These are phyloP conservation scores for Neelides sp. DNA, from an alignment of 1,140 invertebrate genomes.

Conservation along the genomic window DNA sequence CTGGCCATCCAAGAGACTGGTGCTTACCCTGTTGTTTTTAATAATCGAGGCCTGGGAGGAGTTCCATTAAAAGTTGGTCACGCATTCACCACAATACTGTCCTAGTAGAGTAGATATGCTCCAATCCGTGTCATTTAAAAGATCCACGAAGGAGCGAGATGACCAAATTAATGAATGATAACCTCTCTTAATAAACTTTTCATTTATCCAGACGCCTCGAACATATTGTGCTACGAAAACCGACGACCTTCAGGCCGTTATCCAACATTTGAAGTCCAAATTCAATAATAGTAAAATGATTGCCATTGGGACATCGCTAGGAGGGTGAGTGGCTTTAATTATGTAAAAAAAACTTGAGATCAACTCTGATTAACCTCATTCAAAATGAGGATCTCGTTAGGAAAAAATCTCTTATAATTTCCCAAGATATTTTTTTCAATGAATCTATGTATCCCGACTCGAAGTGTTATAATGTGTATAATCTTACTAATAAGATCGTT, in stretches of 20 bases:
- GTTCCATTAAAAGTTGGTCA: constrained; percentile 50
- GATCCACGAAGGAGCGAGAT: too few relatives aligned
- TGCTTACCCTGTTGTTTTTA: constrained; percentile 61
- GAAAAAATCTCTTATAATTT: too few relatives aligned
- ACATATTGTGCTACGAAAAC: constrained; percentile 69
- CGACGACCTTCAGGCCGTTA: constrained; percentile 62
- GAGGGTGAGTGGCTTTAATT: constrained; percentile 47
- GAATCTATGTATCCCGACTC: too few relatives aligned
- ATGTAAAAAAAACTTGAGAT: too few relatives aligned
- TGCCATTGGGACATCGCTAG: constrained; percentile 68
- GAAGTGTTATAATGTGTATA: too few relatives aligned
- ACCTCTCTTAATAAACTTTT: constrained; percentile 17
- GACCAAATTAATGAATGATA: neutral
- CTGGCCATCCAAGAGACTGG: constrained; percentile 49
- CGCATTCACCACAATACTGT: neutral
- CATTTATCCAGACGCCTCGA: constrained; percentile 61
- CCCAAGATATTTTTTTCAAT: too few relatives aligned
- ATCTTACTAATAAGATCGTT: too few relatives aligned
- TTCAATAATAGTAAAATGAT: constrained; percentile 51
- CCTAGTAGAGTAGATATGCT: too few relatives aligned
- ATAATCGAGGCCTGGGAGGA: constrained; percentile 66
- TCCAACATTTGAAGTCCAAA: constrained; percentile 50
- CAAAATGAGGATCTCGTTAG: too few relatives aligned
- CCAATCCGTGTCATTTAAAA: too few relatives aligned
- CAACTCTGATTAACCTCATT: neutral